phyloP scores from a whole-genome alignment of 2,113 vertebrate species.

The Lophius piscatorius region DNA sequence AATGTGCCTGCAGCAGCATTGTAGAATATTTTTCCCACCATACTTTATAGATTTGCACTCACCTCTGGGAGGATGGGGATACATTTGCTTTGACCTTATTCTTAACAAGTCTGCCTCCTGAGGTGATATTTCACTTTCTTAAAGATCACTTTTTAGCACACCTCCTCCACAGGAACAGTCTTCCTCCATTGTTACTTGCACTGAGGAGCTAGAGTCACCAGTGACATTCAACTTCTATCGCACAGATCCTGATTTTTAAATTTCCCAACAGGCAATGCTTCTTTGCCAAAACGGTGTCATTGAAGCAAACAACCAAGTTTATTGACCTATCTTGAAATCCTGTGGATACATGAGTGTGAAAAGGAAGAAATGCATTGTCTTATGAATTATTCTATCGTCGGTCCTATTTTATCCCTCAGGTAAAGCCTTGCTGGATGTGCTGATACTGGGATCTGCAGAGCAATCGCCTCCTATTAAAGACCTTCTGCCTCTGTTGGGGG shows the following conservation, averaged over 20 bases:
- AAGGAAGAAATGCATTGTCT: neutral
- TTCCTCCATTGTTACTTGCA: neutral
- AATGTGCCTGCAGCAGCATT: constrained; percentile 12
- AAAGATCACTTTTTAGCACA: constrained; percentile 6
- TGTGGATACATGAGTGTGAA: neutral
- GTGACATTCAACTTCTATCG: neutral
- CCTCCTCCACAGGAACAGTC: constrained; percentile 2
- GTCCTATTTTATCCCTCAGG: constrained; percentile 36
- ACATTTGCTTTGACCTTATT: constrained; percentile 1
- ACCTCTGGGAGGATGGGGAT: neutral
- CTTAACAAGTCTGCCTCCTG: neutral
- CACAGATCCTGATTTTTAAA: constrained; percentile 6
- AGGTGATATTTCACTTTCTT: constrained; percentile 16
- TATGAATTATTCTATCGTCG: constrained; percentile 14
- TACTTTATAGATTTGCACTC: constrained; percentile 22
- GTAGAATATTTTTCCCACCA: constrained; percentile 10
- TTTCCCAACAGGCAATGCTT: neutral
- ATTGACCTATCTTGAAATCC: neutral
- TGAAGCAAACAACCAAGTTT: neutral
- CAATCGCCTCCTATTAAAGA: constrained; percentile 58
- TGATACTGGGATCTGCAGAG: constrained; percentile 55
- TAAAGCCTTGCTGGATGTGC: constrained; percentile 71
- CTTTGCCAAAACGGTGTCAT: neutral
- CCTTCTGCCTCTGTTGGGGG: constrained; percentile 70
- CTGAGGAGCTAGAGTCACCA: constrained; percentile 6